Base-by-base conservation (phyloP, 2,888 invertebrate genomes). In the Kuschelorhynchus macadamiae region DNA sequence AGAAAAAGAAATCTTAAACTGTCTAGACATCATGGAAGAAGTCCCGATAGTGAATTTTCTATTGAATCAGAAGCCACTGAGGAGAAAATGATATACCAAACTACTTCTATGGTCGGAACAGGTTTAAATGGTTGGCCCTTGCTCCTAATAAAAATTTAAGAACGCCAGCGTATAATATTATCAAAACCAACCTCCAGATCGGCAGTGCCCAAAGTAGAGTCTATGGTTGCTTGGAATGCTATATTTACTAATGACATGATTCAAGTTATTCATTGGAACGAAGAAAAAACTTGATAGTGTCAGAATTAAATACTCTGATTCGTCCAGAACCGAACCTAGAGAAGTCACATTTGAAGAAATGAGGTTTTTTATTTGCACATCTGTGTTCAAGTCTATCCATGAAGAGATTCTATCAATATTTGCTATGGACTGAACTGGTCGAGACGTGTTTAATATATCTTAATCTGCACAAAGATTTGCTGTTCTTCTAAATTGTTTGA, bases 341-440 rank as follows among this genome's bases (percentile, higher is more conserved):
- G 36, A 36, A 3, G 2, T 20, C 8, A 9, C 49, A 20, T 21
- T 16, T 36, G 7, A 52, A 21, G 41, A 46, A 57, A 5, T 42
- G 7, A 46, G 12, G 57, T 41, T 3, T 57, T 57, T 46, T n/a
- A 16, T 46, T 17, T 25, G n/a, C 7, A 12, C 14, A 8, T 18
- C 30, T 5, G 47, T 63, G 4, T 57, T 67, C 25, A 64, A 64
- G 14, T 67, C 67, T 7, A 44, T 36, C 33, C 56, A 67, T 50
- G 63, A 64, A 57, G 42, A 49, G 9, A 18, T 62, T 2, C 17
- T 16, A 1, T 36, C 49, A 16, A 7, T 67, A n/a, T 67, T 20
- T n/a, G 53, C 67, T 14, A 46, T 57, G 1, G 56, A 67, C 18
- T 57, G 47, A 4, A 67, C 56, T 16, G 55, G 62, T 36, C 12